phyloP scores from a whole-genome alignment of 2,797 vertebrate genomes.

The Varecia variegata region DNA sequence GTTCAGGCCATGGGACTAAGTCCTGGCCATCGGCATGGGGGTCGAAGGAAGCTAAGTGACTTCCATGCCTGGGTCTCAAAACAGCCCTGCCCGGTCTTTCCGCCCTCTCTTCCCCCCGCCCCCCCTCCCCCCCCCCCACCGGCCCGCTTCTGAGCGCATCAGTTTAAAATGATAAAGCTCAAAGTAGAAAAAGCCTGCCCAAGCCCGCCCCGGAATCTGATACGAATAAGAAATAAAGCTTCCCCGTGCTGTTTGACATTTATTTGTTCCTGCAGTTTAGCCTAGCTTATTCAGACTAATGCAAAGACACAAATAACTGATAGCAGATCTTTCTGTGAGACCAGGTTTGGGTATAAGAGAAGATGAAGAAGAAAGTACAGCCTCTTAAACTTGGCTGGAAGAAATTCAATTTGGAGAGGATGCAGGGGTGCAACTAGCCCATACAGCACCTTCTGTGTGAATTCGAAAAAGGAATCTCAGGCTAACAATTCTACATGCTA shows the following conservation, averaged over 20 bases:
- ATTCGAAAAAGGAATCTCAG: neutral
- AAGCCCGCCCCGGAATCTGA: neutral
- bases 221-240: neutral
- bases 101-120: neutral
- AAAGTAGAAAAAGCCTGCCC: neutral
- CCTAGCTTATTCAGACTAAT: neutral
- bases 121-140: too few relatives aligned
- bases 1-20: neutral
- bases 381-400: neutral
- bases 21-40: neutral
- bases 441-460: neutral
- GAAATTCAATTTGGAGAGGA: neutral
- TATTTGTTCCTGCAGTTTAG: neutral
- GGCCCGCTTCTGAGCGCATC: neutral
- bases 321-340: neutral
- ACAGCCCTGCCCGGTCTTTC: neutral
- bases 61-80: neutral
- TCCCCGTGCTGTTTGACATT: neutral
- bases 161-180: neutral
- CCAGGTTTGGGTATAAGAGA: neutral
- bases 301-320: neutral
- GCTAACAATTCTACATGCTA: neutral
- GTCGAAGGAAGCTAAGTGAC: neutral
- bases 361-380: neutral
- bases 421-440: neutral